A percentile compares a stretch with the other conserved stretches of the same genome.
Conservation (phyloP, 2,113 vertebrate species). For the Urocynchramus pylzowi region DNA sequence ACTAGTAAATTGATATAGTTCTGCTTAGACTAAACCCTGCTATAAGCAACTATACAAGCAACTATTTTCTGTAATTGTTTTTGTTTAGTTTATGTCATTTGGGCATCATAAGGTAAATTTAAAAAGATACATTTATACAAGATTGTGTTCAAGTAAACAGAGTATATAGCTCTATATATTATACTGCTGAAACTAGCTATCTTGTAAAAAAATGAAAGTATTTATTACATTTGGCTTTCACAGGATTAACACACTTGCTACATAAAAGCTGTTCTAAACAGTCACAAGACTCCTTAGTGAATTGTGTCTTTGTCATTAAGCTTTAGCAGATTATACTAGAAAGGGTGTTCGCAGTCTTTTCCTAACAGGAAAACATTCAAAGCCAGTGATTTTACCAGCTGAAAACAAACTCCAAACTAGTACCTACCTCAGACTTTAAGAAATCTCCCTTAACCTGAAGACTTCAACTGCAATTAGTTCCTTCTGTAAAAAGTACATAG, state of each 20-base stretch:
- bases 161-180: neutral
- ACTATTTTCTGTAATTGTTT: neutral
- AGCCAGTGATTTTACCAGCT: neutral
- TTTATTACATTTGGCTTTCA: neutral
- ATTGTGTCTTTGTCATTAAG: neutral
- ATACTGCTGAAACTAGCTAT: neutral
- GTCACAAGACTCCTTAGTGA: constrained; percentile 30
- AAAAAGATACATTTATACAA: neutral
- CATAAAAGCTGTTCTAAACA: neutral
- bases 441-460: neutral
- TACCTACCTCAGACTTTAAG: neutral
- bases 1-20: neutral
- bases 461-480: neutral
- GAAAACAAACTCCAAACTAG: neutral
- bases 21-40: neutral
- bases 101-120: neutral
- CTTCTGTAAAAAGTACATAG: neutral
- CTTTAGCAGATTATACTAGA: neutral
- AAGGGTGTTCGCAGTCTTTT: neutral
- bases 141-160: neutral
- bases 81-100: neutral
- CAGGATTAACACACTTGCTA: neutral
- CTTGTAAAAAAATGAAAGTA: neutral
- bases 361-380: neutral
- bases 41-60: neutral